Evolutionary conservation across 2,888 invertebrate genomes (phyloP).

Genomic region (Parnassius smintheus): DNA sequence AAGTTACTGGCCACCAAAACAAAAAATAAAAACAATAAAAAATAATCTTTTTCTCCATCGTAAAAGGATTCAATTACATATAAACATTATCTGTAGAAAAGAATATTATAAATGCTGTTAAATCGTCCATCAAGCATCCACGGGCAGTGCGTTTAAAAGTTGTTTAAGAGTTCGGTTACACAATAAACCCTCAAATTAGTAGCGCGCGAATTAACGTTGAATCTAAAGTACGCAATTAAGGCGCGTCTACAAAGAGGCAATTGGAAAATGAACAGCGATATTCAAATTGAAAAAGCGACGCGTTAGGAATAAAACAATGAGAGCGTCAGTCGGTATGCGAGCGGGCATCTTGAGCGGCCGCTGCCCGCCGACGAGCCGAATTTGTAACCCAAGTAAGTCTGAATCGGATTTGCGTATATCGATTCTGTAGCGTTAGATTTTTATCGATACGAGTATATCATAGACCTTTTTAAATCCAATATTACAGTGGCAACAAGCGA

Average conservation of each 20-base stretch:
- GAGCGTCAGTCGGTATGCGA: conserved; percentile 24
- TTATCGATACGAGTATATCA: no score
- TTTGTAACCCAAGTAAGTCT: not conserved
- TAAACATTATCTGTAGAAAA: not conserved
- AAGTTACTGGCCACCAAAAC: not conserved
- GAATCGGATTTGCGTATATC: not conserved
- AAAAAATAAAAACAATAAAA: no score
- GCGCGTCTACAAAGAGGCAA: conserved; percentile 72
- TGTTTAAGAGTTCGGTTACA: conserved; percentile 62
- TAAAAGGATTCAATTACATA: not conserved
- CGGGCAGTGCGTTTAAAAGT: conserved; percentile 57
- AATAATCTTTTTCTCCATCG: not conserved
- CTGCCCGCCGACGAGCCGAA: not conserved
- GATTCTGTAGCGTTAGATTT: not conserved
- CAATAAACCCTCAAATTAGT: conserved; percentile 77
- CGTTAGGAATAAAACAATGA: conserved; percentile 73
- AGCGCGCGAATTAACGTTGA: conserved; percentile 72
- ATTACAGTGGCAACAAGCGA: no score
- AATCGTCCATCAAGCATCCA: conserved; percentile 56
- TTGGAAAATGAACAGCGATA: conserved; percentile 77
- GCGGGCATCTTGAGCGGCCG: conserved; percentile 20
- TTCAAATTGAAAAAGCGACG: conserved; percentile 79
- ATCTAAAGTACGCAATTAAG: conserved; percentile 78
- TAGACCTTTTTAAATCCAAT: no score
- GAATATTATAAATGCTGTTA: conserved; percentile 24